Evolutionary conservation across 2,797 vertebrate genomes (phyloP), one percentile per base, ranked within the genome.

Genomic region (Scleropages formosus): DNA sequence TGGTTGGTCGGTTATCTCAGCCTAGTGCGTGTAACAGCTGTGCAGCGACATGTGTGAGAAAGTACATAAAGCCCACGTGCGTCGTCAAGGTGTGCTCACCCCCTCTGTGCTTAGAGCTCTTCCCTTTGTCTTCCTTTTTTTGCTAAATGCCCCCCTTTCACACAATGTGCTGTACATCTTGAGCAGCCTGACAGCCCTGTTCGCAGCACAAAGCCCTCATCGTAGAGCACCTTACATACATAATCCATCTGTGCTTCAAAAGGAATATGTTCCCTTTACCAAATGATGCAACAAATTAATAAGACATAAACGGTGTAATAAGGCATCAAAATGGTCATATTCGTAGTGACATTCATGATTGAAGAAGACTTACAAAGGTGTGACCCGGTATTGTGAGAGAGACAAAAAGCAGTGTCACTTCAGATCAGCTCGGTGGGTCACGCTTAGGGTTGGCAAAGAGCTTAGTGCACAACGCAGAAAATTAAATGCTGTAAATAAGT

Each of bases 41-140:
- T 39, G 12, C n/a, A 7, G 20, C 22, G n/a, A 22, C 47, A 49
- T 68, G 66, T 49, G 66, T 68, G 66, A 68, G 66, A 68, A 68
- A 51, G 66, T 68, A n/a, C 8, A 4, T 49, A 68, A 22, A 56
- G 12, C 18, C 3, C 13, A 16, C 53, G 53, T 4, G 10, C 0
- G 1, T 53, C 58, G 18, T 58, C 53, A 13, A n/a, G 26, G 24
- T 31, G 24, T n/a, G 27, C 10, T 20, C 24, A 4, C 27, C 56
- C 24, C 20, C 20, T 47, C 44, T 20, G n/a, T 70, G 51, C 26
- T 53, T 26, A 18, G 20, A 67, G n/a, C 31, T 49, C n/a, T 65
- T 46, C n/a, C 4, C 13, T 65, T 65, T 27, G 1, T 16, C 27
- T 44, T 46, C 39, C 67, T 67, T 67, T 46, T 56, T 22, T 56